These are phyloP conservation scores for Petrocephalus sullivani DNA, from an alignment of 2,797 vertebrate genomes.

Conservation along the genomic window DNA sequence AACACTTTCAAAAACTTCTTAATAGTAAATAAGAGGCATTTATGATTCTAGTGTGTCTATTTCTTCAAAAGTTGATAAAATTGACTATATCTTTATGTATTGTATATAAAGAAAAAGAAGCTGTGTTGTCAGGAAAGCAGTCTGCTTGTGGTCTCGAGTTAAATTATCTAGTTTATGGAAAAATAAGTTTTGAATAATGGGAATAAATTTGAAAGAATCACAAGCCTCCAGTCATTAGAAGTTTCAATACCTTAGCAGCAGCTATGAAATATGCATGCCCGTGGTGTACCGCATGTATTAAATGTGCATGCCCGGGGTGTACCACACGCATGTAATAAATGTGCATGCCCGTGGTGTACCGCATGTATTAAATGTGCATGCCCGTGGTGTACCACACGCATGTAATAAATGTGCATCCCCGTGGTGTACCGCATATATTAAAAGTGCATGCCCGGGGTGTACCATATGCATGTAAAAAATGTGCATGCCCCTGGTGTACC, in stretches of 20 bases:
- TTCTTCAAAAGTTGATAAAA: background rate
- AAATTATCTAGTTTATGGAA: background rate
- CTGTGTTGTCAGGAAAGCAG: background rate
- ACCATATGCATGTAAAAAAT: too few relatives aligned
- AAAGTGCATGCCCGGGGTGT: background rate
- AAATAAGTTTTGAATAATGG: background rate
- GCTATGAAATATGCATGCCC: background rate
- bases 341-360: too few relatives aligned
- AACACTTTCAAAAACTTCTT: background rate
- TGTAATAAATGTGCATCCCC: too few relatives aligned
- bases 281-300: too few relatives aligned
- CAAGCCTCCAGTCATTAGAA: background rate
- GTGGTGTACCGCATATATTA: too few relatives aligned
- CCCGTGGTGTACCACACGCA: too few relatives aligned
- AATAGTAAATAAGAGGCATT: background rate
- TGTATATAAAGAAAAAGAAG: background rate
- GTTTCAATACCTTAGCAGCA: background rate
- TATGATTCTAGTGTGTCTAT: background rate
- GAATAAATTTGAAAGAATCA: background rate
- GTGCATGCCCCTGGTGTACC: too few relatives aligned
- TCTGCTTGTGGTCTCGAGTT: background rate
- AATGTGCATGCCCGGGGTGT: too few relatives aligned
- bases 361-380: too few relatives aligned
- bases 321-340: too few relatives aligned
- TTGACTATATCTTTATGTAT: background rate